Base-by-base conservation (phyloP, 1,140 invertebrate genomes). In the Mamestra configurata region DNA sequence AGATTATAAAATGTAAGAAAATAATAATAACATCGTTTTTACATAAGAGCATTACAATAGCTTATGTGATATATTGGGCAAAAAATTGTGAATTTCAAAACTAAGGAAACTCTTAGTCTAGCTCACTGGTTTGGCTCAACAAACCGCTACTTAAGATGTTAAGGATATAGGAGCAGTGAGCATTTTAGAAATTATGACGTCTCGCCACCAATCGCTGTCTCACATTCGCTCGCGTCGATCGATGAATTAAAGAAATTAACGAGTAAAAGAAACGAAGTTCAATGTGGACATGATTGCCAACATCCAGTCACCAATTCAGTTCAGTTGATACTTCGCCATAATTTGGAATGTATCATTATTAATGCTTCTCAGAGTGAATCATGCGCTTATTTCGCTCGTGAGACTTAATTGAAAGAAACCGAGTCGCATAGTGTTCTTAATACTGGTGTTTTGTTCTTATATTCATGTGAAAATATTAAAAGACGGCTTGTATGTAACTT, bases 321-420 rank as follows among this genome's bases (percentile, higher is more conserved):
- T 8, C 20, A 40, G 37, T 11, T 40, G 37, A 40, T 0, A 40
- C 22, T 22, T 24, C 7, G 18, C 8, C 7, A 24, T 11, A 22
- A 55, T 22, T 10, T 22, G 1, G 7, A 15, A 55, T 55, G 51
- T 55, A 55, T 55, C 51, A 24, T 55, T 55, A 55, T 55, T 8
- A 53, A 55, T 40, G n/a, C 20, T 18, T 13, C 18, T 53, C 18
- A 13, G 11, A 22, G 18, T 53, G 51, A 22, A 53, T 53, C 51
- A 55, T 24, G 1, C 53, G 6, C 20, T 55, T 55, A 55, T 24
- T 55, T 55, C 53, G 53, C 15, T 22, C 20, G 53, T 22, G 53
- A 55, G 53, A 55, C 0, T 55, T 24, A 55, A 55, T 55, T 55
- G 53, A 53, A 53, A 20, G 51, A 22, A 53, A 53, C n/a, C 18